Evolutionary conservation across 2,888 invertebrate genomes (phyloP), one percentile per base, ranked within the genome.

Genomic region (Phyllotreta cruciferae): DNA sequence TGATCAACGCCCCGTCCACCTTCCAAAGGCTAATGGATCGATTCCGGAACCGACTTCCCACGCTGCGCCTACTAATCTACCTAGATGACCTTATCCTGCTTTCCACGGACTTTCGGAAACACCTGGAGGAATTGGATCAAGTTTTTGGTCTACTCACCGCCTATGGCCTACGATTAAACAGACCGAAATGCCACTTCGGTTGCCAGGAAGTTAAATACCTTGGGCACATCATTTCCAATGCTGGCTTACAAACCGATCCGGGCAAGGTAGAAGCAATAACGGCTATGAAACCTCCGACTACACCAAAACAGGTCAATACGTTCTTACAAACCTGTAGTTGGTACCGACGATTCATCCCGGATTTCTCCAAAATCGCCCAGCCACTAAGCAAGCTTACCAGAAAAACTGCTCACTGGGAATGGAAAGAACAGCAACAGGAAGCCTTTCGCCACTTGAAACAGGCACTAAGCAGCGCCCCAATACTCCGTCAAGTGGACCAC

Each of bases 21-120:
- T 75, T 74, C 55, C 73, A 68, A n/a, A n/a, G n/a, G n/a, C n/a
- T n/a, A n/a, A n/a, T n/a, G n/a, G n/a, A n/a, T n/a, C n/a, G n/a
- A n/a, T 6, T 7, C 38, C 62, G 70, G 24, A 49, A 70, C 3
- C 56, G 24, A 6, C 11, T 74, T 4, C 56, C 73, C 1, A 67
- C 61, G 2, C n/a, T n/a, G n/a, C n/a, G n/a, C n/a, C n/a, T n/a
- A n/a, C n/a, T n/a, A n/a, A n/a, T n/a, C n/a, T 75, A 74, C 54
- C 58, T 75, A 6, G 73, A 75, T 38, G 73, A 76, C 49, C 38
- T 74, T 1, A 71, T 75, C 6, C 34, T 74, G 1, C 10, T 74
- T 14, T 71, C 70, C 9, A 6, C 56, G 1, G 56, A 60, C 5
- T 69, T 69, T 53, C 62, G 70, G 9, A 53, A 71, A 56, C 71